phyloP scores from a whole-genome alignment of 2,888 invertebrate species.

The Tromatobia lineatoria region DNA sequence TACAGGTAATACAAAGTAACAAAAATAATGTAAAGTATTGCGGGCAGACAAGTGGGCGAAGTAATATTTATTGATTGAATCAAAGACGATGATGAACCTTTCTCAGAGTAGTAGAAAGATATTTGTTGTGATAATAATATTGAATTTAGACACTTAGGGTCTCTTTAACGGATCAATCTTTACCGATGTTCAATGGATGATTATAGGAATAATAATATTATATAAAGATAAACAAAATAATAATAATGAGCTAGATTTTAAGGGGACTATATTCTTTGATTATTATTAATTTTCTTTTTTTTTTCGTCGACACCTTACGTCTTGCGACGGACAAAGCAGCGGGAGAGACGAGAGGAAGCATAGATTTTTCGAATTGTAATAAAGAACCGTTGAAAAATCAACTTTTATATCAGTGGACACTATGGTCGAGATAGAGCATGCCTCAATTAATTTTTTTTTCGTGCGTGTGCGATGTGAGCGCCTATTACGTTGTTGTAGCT shows the following conservation, averaged over 20 bases:
- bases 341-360: constrained; percentile 39
- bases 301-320: neutral
- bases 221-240: constrained; percentile 25
- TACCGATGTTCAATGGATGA: constrained; percentile 75
- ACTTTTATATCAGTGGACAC: constrained; percentile 31
- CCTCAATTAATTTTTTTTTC: neutral
- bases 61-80: constrained; percentile 81
- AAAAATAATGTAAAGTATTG: constrained; percentile 68
- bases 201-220: constrained; percentile 65
- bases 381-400: constrained; percentile 52
- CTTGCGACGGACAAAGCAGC: constrained; percentile 8
- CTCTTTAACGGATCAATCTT: constrained; percentile 76
- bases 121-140: constrained; percentile 85
- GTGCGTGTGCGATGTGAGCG: constrained; percentile 25
- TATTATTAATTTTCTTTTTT: constrained; percentile 10
- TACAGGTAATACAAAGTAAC: constrained; percentile 52
- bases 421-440: neutral
- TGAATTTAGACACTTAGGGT: constrained; percentile 80
- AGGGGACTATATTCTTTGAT: constrained; percentile 44
- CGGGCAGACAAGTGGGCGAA: constrained; percentile 58
- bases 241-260: constrained; percentile 48
- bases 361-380: constrained; percentile 37
- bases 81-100: constrained; percentile 78
- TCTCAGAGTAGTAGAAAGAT: constrained; percentile 79
- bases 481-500: constrained; percentile 16